A percentile compares a stretch with the other conserved stretches of the same genome.
Conservation (phyloP, 2,113 vertebrate genomes). For the Capreolus pygargus region DNA sequence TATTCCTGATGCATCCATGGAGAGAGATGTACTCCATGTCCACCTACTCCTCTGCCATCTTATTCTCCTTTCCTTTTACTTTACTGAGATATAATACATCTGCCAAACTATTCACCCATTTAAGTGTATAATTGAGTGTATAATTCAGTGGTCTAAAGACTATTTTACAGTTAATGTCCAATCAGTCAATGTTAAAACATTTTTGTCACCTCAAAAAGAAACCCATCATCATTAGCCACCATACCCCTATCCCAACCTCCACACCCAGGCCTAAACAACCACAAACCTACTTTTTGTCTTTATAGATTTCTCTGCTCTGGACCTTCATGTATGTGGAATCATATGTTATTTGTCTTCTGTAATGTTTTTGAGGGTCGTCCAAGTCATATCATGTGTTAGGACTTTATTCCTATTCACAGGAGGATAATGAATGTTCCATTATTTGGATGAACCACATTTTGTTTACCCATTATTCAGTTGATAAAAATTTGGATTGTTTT, state of each 20-base stretch:
- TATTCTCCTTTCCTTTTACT: no score
- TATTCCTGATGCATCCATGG: neutral
- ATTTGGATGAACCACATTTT: neutral
- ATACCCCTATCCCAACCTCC: no score
- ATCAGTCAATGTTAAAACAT: neutral
- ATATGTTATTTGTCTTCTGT: accelerated
- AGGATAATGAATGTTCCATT: no score
- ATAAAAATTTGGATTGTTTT: neutral
- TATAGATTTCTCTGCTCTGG: accelerated
- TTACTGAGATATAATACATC: neutral
- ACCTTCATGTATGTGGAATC: accelerated
- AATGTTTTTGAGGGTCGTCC: accelerated
- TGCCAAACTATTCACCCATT: neutral
- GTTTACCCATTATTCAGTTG: neutral
- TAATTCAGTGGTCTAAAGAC: no score
- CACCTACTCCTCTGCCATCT: neutral
- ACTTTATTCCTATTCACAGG: neutral
- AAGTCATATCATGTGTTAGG: accelerated
- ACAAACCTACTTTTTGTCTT: accelerated
- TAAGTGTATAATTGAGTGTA: neutral
- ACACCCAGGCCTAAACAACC: neutral
- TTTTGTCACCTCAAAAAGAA: neutral
- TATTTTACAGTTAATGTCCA: neutral
- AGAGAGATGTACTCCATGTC: neutral
- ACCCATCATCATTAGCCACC: neutral